A percentile compares a stretch with the other conserved stretches of the same genome.
Evolutionary conservation across 64 coral and sea anemone species (phyloP).

Genomic region (Acropora yongei): DNA sequence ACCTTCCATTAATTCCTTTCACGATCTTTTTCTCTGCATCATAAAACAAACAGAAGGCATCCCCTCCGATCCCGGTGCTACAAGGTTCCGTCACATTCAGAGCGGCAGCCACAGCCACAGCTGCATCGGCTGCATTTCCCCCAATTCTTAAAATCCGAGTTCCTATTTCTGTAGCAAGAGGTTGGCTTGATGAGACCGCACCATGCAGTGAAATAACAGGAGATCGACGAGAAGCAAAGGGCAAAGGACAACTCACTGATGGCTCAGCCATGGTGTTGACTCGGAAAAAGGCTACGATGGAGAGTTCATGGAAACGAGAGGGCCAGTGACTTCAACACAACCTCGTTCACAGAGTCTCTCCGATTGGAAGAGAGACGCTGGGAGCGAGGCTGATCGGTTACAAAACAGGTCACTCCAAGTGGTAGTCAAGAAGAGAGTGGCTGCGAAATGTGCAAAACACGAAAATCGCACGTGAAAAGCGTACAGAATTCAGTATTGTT

Average conservation of each 20-base stretch:
- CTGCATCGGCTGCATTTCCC: constrained; percentile 99
- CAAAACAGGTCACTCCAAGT: no score
- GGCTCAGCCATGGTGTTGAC: not conserved
- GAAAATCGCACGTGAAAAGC: no score
- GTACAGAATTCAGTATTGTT: no score
- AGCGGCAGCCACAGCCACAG: constrained; percentile 87
- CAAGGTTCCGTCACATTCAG: constrained; percentile 92
- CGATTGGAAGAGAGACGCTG: no score
- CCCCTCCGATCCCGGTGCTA: constrained; percentile 94
- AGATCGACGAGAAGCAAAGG: constrained; percentile 91
- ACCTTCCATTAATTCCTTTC: constrained; percentile 96
- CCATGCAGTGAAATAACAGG: constrained; percentile 86
- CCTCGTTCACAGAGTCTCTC: no score
- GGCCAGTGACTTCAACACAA: no score
- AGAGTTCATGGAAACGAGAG: no score
- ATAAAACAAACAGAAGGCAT: constrained; percentile 95
- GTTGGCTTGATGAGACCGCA: constrained; percentile 82
- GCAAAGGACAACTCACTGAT: not conserved
- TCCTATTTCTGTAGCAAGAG: constrained; percentile 87
- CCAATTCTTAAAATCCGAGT: constrained; percentile 76
- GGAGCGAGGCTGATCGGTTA: no score
- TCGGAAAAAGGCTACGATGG: not conserved
- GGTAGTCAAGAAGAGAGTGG: no score
- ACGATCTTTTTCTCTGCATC: constrained; percentile 80
- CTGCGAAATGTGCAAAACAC: no score